Percentiles rank a stretch among this genome's conserved stretches.
Evolutionary conservation across 2,113 vertebrate genomes (phyloP).

Genomic region (Holacanthus passer): DNA sequence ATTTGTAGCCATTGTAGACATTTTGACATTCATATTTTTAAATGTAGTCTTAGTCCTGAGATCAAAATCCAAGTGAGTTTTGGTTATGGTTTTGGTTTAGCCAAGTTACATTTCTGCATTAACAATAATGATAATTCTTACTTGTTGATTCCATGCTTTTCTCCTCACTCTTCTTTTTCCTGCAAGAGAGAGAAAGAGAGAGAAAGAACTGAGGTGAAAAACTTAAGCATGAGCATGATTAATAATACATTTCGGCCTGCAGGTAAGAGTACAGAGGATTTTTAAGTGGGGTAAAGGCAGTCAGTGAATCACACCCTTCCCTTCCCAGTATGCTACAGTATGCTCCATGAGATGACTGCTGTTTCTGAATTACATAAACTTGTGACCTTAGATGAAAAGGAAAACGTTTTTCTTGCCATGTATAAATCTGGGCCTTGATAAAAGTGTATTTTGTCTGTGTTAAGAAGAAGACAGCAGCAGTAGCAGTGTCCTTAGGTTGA

Average conservation of each 20-base stretch:
- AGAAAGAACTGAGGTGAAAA: conserved; percentile 1
- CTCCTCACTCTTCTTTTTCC: conserved; percentile 1
- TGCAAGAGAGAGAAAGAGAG: conserved; percentile 45
- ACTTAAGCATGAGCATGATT: neutral
- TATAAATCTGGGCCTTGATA: neutral
- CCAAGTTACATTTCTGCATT: neutral
- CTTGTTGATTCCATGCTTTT: conserved; percentile 46
- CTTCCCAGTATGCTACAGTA: conserved; percentile 1
- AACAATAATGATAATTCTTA: conserved; percentile 33
- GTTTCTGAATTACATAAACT: conserved; percentile 55
- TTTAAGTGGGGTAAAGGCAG: neutral
- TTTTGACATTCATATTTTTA: neutral
- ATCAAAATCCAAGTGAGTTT: neutral
- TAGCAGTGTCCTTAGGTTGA: no score
- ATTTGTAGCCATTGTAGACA: neutral
- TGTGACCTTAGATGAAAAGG: conserved; percentile 57
- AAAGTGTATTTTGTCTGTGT: neutral
- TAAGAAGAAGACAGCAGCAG: neutral
- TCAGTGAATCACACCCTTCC: neutral
- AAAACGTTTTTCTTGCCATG: neutral
- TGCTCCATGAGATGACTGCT: conserved; percentile 16
- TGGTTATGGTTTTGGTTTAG: no score
- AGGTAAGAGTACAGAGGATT: neutral
- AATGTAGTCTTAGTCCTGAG: neutral
- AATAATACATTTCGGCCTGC: neutral